A percentile compares a stretch with the other conserved stretches of the same genome.
Conservation (phyloP, 2,888 invertebrate species). For the Anoncus sp. region DNA sequence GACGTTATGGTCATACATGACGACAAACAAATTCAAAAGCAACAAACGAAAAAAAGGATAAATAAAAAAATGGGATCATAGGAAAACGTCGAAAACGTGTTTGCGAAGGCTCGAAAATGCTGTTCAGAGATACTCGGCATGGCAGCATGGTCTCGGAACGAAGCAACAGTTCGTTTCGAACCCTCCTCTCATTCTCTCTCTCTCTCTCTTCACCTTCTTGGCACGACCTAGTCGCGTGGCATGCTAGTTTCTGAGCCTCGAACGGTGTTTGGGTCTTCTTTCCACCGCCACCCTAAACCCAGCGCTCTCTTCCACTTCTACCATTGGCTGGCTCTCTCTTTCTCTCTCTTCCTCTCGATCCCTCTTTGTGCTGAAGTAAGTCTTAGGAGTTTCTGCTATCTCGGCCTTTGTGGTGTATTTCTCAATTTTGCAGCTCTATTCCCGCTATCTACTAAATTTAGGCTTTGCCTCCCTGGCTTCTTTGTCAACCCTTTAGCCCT, state of each 20-base stretch:
- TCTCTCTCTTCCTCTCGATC: slow-evolving; percentile 42
- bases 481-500: slow-evolving; percentile 27
- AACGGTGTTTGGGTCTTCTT: slow-evolving; percentile 57
- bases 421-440: slow-evolving; percentile 52
- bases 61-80: background rate
- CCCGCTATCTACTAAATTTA: slow-evolving; percentile 64
- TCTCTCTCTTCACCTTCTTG: slow-evolving; percentile 49
- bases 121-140: slow-evolving; percentile 48
- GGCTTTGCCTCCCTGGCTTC: slow-evolving; percentile 33
- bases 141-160: slow-evolving; percentile 72
- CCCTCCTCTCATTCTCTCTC: slow-evolving; percentile 48
- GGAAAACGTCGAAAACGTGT: slow-evolving; percentile 68
- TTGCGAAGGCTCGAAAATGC: slow-evolving; percentile 70
- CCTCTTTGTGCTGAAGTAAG: slow-evolving; percentile 22
- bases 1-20: background rate
- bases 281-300: slow-evolving; percentile 64
- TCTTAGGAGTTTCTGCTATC: slow-evolving; percentile 39
- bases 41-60: background rate
- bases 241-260: slow-evolving; percentile 51
- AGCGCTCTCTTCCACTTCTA: slow-evolving; percentile 30
- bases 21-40: background rate
- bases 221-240: slow-evolving; percentile 62
- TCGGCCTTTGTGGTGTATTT: slow-evolving; percentile 42
- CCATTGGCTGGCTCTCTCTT: slow-evolving; percentile 43
- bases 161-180: slow-evolving; percentile 81